A percentile compares a stretch with the other conserved stretches of the same genome.
These are phyloP conservation scores for Rana temporaria DNA, from an alignment of 2,113 vertebrate genomes.

Conservation along the genomic window DNA sequence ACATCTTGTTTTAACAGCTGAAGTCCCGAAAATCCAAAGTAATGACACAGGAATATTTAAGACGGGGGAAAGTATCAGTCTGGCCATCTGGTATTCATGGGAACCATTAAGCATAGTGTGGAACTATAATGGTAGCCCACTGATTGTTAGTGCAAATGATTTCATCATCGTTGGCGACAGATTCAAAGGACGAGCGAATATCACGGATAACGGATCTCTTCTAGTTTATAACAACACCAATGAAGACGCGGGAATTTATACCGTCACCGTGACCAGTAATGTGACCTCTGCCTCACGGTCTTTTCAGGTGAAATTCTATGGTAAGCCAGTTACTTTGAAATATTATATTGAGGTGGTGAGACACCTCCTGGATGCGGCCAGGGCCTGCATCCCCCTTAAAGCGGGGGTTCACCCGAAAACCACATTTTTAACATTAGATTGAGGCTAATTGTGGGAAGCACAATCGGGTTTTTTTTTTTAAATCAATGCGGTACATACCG, in stretches of 20 bases:
- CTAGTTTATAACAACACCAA: background rate
- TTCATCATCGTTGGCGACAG: rapidly evolving
- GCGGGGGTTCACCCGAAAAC: too few species aligned
- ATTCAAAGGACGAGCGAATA: background rate
- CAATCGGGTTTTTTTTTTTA: too few species aligned
- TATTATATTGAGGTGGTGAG: background rate
- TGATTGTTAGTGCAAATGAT: background rate
- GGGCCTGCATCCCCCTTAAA: too few species aligned
- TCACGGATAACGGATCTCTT: background rate
- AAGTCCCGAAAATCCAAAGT: too few species aligned
- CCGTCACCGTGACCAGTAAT: background rate
- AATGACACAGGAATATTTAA: too few species aligned
- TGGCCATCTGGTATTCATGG: background rate
- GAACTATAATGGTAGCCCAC: background rate
- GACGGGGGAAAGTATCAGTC: background rate
- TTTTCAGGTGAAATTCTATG: constrained; percentile 22
- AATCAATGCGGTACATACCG: too few species aligned
- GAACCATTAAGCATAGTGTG: background rate
- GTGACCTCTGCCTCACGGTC: rapidly evolving
- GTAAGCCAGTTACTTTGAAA: background rate
- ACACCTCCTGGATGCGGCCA: too few species aligned
- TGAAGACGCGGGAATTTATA: background rate
- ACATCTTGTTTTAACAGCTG: too few species aligned
- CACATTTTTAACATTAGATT: too few species aligned
- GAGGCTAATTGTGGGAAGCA: too few species aligned